Evolutionary conservation across 2,888 invertebrate genomes (phyloP).

Genomic region (Idaea dimidiata): DNA sequence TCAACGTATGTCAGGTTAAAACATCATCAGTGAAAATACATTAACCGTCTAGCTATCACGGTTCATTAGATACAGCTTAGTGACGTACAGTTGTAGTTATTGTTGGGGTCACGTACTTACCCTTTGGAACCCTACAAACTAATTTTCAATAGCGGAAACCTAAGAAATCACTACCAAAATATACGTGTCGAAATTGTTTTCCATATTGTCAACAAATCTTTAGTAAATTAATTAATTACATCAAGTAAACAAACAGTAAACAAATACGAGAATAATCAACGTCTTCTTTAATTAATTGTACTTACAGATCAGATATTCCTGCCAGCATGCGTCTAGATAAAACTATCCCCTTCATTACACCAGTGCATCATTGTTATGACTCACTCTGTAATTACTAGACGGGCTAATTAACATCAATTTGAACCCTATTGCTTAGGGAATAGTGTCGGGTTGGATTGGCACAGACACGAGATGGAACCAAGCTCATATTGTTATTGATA

Average conservation of each 20-base stretch:
- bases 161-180: no score
- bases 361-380: conserved; percentile 50
- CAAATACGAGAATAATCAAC: background rate
- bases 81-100: no score
- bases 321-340: conserved; percentile 36
- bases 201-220: no score
- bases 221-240: background rate
- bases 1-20: no score
- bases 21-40: no score
- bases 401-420: conserved; percentile 12
- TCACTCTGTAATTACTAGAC: conserved; percentile 54
- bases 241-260: background rate
- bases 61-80: no score
- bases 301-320: conserved; percentile 17
- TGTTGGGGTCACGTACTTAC: no score
- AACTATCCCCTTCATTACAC: conserved; percentile 40
- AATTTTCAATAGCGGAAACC: no score
- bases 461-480: conserved; percentile 49
- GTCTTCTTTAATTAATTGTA: conserved; percentile 22
- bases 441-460: conserved; percentile 18
- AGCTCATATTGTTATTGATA: conserved; percentile 42
- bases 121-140: no score
- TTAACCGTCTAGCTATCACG: no score
- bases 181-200: no score
- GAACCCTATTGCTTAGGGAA: conserved; percentile 17